phyloP scores from a whole-genome alignment of 1,140 invertebrate genomes.

The Wasmannia auropunctata region DNA sequence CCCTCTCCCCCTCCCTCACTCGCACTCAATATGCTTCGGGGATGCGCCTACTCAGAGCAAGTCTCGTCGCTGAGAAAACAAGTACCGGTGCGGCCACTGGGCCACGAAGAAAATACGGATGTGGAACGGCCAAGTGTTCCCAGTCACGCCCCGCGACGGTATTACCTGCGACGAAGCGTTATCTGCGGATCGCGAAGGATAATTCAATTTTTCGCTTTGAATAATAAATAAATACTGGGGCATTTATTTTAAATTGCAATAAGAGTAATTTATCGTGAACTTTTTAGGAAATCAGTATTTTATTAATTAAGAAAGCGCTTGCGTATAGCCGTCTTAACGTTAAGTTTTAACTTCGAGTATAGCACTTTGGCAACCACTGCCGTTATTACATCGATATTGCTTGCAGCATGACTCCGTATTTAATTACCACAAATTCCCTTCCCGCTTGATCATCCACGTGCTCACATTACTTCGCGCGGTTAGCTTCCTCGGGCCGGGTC shows the following conservation, averaged over 20 bases:
- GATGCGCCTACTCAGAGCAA: slow-evolving; percentile 59
- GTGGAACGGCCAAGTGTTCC: slow-evolving; percentile 65
- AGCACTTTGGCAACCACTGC: neutral
- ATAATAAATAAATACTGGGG: neutral
- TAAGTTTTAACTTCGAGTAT: neutral
- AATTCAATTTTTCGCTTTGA: neutral
- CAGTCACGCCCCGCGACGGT: slow-evolving; percentile 69
- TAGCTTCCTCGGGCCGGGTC: slow-evolving; percentile 58
- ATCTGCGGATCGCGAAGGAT: neutral
- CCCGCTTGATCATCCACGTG: slow-evolving; percentile 60
- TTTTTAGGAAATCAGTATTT: neutral
- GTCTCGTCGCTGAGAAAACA: slow-evolving; percentile 65
- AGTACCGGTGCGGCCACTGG: slow-evolving; percentile 67
- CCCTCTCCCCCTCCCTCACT: too few relatives aligned
- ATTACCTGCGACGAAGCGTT: slow-evolving; percentile 26
- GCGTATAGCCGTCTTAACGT: neutral
- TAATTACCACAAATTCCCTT: slow-evolving; percentile 40
- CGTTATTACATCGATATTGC: slow-evolving; percentile 7
- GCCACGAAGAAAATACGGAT: slow-evolving; percentile 65
- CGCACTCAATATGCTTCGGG: slow-evolving; percentile 55
- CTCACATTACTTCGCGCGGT: slow-evolving; percentile 43
- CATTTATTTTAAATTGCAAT: neutral
- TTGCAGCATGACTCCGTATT: slow-evolving; percentile 5
- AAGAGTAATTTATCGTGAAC: neutral
- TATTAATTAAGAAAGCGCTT: neutral